Conservation (phyloP, 2,113 vertebrate species). For the Typhlomys cinereus region DNA sequence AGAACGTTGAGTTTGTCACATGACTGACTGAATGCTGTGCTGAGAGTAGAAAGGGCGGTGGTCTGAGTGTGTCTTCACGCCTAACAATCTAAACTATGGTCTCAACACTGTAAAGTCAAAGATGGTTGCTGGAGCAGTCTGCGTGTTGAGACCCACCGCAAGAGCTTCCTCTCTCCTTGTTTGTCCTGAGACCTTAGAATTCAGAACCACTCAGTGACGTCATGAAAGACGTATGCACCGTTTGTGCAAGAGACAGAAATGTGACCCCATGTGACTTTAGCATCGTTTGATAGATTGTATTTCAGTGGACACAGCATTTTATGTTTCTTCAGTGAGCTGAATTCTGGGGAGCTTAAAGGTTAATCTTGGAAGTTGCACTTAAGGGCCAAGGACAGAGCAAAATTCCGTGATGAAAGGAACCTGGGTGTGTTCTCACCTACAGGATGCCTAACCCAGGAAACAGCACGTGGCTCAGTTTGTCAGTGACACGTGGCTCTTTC, state of each 20-base stretch:
- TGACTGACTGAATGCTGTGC: neutral
- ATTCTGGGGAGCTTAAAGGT: too few relatives aligned
- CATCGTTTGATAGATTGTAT: too few relatives aligned
- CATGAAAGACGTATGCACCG: too few relatives aligned
- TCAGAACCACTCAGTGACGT: too few relatives aligned
- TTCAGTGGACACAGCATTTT: too few relatives aligned
- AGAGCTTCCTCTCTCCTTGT: neutral
- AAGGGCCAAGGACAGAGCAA: neutral
- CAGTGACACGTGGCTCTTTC: neutral
- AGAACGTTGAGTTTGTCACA: too few relatives aligned
- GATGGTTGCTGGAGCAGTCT: neutral
- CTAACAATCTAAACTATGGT: too few relatives aligned
- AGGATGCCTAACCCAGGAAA: neutral
- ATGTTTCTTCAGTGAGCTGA: too few relatives aligned
- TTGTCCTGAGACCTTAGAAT: too few relatives aligned
- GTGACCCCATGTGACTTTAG: too few relatives aligned
- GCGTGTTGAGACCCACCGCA: neutral
- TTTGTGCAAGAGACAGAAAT: too few relatives aligned
- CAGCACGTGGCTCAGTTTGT: neutral
- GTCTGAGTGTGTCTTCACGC: neutral
- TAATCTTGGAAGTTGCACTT: too few relatives aligned
- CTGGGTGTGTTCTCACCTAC: neutral
- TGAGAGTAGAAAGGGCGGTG: neutral
- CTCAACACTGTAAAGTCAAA: neutral
- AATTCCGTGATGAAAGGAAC: neutral